These are phyloP conservation scores for Oreotrochilus melanogaster DNA, from an alignment of 2,113 vertebrate genomes.

Conservation along the genomic window DNA sequence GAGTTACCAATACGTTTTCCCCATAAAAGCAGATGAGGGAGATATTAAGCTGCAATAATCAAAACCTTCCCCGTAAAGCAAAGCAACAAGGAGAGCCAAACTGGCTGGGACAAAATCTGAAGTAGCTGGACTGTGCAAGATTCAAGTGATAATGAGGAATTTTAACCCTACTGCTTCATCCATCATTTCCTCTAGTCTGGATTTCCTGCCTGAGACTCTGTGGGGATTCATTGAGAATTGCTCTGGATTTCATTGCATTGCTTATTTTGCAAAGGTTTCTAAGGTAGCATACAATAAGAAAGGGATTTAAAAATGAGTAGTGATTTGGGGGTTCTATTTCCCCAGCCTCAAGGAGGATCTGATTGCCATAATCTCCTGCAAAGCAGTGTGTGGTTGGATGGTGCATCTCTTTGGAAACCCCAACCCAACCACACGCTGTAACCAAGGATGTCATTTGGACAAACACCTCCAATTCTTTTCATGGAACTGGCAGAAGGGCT, in stretches of 20 bases:
- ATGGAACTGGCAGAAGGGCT: background rate
- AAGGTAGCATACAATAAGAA: background rate
- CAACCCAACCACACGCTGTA: background rate
- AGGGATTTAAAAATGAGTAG: background rate
- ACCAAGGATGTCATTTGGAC: background rate
- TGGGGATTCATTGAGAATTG: background rate
- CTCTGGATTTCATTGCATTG: background rate
- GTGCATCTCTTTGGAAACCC: background rate
- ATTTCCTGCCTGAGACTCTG: background rate
- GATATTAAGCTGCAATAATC: background rate
- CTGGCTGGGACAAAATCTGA: background rate
- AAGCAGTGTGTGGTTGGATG: background rate
- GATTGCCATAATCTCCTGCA: background rate
- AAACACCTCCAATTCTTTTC: background rate
- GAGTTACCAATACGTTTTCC: background rate
- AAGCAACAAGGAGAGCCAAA: background rate
- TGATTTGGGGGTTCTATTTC: background rate
- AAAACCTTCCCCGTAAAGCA: background rate
- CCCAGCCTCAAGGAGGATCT: background rate
- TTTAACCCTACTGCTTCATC: background rate
- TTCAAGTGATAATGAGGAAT: background rate
- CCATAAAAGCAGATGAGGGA: conserved; percentile 11
- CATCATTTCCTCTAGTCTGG: background rate
- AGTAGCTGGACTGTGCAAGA: background rate
- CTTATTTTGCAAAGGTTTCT: background rate